Conservation (phyloP, 2,888 invertebrate species). For the Nomada fabriciana region DNA sequence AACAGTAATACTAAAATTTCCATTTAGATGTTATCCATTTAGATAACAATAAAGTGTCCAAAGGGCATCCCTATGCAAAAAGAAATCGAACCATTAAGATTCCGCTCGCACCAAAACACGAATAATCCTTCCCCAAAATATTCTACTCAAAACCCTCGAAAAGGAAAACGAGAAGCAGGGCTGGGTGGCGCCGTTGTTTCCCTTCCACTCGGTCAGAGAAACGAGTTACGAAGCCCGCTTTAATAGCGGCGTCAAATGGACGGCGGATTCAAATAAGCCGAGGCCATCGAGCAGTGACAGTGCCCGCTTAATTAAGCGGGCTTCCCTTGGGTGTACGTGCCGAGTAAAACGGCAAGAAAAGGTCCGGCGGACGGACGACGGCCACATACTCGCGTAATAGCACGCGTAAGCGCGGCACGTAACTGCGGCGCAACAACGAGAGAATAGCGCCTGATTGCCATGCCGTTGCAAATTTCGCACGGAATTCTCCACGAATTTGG, state of each 20-base stretch:
- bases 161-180: neutral
- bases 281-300: constrained; percentile 38
- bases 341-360: constrained; percentile 51
- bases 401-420: constrained; percentile 76
- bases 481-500: constrained; percentile 69
- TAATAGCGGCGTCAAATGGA: constrained; percentile 28
- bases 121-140: no score
- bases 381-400: constrained; percentile 72
- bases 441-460: constrained; percentile 80
- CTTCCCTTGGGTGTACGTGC: constrained; percentile 64
- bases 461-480: constrained; percentile 73
- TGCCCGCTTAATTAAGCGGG: constrained; percentile 72
- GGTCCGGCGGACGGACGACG: constrained; percentile 38
- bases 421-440: constrained; percentile 70
- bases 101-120: no score
- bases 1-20: no score
- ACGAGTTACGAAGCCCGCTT: constrained; percentile 2
- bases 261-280: constrained; percentile 42
- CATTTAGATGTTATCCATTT: no score
- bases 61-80: no score
- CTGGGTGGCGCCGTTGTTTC: no score
- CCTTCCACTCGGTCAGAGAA: neutral
- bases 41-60: no score
- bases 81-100: no score
- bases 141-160: neutral